Evolutionary conservation across 2,888 invertebrate genomes (phyloP).

Genomic region (Magallana nippona): DNA sequence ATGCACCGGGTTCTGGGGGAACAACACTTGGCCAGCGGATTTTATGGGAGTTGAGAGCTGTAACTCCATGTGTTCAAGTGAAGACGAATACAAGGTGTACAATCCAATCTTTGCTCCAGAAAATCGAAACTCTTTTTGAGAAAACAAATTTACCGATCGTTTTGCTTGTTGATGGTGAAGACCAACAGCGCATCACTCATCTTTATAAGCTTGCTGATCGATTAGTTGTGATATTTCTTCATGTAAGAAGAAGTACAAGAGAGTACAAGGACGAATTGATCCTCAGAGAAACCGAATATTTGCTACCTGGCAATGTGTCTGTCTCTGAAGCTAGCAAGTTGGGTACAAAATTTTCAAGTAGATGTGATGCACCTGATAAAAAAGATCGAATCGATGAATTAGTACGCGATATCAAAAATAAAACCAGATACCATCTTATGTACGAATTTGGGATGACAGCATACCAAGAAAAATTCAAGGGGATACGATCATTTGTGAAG

Average conservation of each 20-base stretch:
- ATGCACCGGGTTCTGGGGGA: constrained; percentile 64
- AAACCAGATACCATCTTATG: constrained; percentile 33
- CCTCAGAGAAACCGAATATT: constrained; percentile 42
- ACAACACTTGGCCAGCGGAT: constrained; percentile 63
- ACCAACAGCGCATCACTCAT: constrained; percentile 55
- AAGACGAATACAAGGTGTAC: constrained; percentile 50
- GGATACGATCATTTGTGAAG: constrained; percentile 53
- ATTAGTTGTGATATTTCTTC: constrained; percentile 43
- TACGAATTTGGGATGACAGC: constrained; percentile 60
- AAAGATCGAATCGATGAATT: constrained; percentile 35
- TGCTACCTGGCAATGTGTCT: constrained; percentile 52
- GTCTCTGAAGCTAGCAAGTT: constrained; percentile 53
- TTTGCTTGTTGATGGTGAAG: constrained; percentile 62
- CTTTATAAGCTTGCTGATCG: constrained; percentile 46
- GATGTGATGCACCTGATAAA: constrained; percentile 40
- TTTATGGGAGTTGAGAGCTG: constrained; percentile 58
- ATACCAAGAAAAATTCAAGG: constrained; percentile 52
- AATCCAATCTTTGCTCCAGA: constrained; percentile 49
- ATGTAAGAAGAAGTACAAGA: constrained; percentile 59
- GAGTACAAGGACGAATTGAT: constrained; percentile 45
- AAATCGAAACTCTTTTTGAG: constrained; percentile 55
- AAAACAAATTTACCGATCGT: constrained; percentile 57
- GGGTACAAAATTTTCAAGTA: constrained; percentile 40
- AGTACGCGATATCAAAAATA: neutral
- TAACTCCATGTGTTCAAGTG: constrained; percentile 59